Conservation (phyloP, 2,888 invertebrate genomes). For the Drosophila rellima region DNA sequence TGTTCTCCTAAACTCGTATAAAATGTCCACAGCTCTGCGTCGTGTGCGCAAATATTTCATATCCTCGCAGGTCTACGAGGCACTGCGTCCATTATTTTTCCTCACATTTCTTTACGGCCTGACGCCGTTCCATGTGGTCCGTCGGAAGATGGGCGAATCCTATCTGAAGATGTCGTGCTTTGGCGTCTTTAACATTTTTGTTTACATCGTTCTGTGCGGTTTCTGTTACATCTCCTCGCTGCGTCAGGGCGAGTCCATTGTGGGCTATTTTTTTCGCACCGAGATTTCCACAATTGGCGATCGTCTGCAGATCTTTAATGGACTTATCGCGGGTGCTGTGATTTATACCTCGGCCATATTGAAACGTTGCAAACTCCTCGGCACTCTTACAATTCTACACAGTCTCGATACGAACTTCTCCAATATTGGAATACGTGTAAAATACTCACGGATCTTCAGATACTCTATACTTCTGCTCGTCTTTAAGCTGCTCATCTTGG, state of each 20-base stretch:
- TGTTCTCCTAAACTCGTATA: background rate
- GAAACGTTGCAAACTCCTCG: conserved; percentile 75
- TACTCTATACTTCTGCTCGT: conserved; percentile 79
- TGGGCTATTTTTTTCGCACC: conserved; percentile 84
- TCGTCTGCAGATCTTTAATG: conserved; percentile 82
- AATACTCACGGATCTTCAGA: conserved; percentile 83
- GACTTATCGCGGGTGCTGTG: conserved; percentile 80
- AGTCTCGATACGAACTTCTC: conserved; percentile 80
- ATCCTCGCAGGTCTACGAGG: conserved; percentile 83
- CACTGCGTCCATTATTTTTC: conserved; percentile 81
- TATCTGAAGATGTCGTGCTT: conserved; percentile 73
- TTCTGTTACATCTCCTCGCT: conserved; percentile 74
- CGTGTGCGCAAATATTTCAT: conserved; percentile 81
- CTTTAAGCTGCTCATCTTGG: conserved; percentile 77
- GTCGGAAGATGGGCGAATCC: conserved; percentile 74
- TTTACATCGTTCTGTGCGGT: conserved; percentile 68
- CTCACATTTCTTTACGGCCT: conserved; percentile 82
- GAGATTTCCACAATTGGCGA: conserved; percentile 83
- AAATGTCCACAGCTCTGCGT: conserved; percentile 61
- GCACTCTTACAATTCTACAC: conserved; percentile 75
- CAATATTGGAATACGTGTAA: conserved; percentile 81
- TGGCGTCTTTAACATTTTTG: conserved; percentile 71
- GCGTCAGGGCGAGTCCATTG: conserved; percentile 80
- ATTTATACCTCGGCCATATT: conserved; percentile 81
- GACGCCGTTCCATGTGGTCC: conserved; percentile 83